Base-by-base conservation (phyloP, 2,113 vertebrate species). In the human (Homo sapiens) region DNA sequence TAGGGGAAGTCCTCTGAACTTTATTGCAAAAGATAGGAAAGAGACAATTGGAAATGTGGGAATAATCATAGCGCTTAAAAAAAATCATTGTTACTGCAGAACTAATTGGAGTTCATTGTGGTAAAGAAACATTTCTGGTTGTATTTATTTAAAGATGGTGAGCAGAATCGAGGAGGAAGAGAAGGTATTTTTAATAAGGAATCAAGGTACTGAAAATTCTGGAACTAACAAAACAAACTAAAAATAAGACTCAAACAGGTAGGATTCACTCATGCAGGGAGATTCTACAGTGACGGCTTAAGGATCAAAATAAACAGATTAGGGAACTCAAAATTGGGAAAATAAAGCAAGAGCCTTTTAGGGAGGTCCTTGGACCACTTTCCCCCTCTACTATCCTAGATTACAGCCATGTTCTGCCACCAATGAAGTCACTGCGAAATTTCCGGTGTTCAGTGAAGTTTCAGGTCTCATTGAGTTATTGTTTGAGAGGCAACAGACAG, bases 1-100 rank as follows among this genome's bases (percentile, higher is more conserved):
- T 73, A 3, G 45, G 55, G 85, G 89, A 96, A 95, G 81, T 32
- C 78, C 83, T 93, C 92, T 93, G 89, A 94, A 96, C 48, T 90
- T 88, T 84, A 93, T 43, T 92, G 79, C 16, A 23, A 96, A 90
- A 92, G 89, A 85, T 25, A 85, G 52, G 48, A 72, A 64, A 82
- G 40, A 48, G 70, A 84, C 83, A 38, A 25, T n/a, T 83, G 93
- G 88, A 78, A 90, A 90, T 78, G 70, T 85, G 72, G 48, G 89
- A 68, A 59, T 70, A 93, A 85, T 88, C 64, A 76, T 4, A 86
- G 45, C 12, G 40, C 75, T 94, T 87, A 80, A 68, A 87, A 59
- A 64, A n/a, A 20, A 23, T 12, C 16, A 50, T 64, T 16, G 16
- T 91, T 48, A 55, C 23, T 79, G 8, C 0, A 43, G 48, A 72